Evolutionary conservation across 2,113 vertebrate species (phyloP).

Genomic region (Pseudopipra pipra): DNA sequence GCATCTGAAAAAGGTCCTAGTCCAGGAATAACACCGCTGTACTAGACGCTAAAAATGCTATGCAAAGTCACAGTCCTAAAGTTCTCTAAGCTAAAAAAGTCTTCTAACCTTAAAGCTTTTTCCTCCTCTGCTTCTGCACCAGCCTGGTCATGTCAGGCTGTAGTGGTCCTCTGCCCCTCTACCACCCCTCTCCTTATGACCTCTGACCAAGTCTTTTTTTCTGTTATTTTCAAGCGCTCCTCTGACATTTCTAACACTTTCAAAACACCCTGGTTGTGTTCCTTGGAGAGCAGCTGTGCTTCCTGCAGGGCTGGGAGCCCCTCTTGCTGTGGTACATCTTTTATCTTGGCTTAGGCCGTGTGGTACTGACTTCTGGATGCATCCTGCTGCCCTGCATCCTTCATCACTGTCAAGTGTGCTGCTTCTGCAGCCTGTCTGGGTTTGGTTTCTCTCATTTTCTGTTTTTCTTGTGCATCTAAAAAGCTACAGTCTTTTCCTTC

Average conservation of each 20-base stretch:
- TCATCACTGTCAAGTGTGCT: background rate
- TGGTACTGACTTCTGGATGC: background rate
- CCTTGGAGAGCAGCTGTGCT: background rate
- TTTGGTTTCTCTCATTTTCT: background rate
- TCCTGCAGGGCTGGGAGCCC: background rate
- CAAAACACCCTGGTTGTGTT: background rate
- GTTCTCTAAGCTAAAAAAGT: background rate
- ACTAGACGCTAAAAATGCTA: background rate
- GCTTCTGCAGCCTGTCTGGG: background rate
- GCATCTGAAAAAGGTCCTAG: background rate
- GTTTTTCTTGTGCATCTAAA: background rate
- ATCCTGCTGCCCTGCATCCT: background rate
- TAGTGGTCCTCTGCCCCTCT: background rate
- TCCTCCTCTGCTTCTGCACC: background rate
- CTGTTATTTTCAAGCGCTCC: background rate
- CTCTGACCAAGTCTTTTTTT: background rate
- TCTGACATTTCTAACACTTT: background rate
- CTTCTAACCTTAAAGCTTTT: background rate
- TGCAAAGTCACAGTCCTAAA: background rate
- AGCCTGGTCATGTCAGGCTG: background rate
- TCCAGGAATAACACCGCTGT: background rate
- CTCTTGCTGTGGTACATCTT: background rate
- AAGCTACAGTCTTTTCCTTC: background rate
- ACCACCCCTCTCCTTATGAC: background rate
- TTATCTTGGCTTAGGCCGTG: background rate